Evolutionary conservation across 2,113 vertebrate genomes (phyloP).

Genomic region (Oxyura jamaicensis): DNA sequence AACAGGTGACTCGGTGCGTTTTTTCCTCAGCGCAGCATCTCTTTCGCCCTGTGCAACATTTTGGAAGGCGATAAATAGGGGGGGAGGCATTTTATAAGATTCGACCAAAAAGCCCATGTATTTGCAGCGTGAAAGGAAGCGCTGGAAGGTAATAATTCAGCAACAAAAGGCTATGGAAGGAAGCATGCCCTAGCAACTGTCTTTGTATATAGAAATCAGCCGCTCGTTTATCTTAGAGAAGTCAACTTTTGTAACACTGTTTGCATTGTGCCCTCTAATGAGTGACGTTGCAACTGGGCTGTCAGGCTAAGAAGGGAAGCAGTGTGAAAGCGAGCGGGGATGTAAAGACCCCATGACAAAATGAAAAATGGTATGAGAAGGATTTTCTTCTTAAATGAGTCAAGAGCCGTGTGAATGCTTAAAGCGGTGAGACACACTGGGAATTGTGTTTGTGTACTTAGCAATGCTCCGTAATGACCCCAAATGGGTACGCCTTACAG

Average conservation of each 20-base stretch:
- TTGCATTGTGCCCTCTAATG: constrained; percentile 70
- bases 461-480: constrained; percentile 44
- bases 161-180: constrained; percentile 71
- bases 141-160: constrained; percentile 69
- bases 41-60: constrained; percentile 13
- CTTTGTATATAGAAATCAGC: constrained; percentile 72
- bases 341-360: constrained; percentile 60
- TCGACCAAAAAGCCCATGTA: not conserved
- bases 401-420: constrained; percentile 46
- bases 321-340: constrained; percentile 64
- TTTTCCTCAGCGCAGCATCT: not conserved
- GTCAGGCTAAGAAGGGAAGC: constrained; percentile 63
- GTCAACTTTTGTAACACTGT: constrained; percentile 76
- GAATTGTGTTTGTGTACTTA: constrained; percentile 73
- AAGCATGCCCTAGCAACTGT: constrained; percentile 78
- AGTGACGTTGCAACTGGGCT: constrained; percentile 62
- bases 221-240: constrained; percentile 78
- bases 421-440: constrained; percentile 23
- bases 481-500: constrained; percentile 13
- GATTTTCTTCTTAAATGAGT: constrained; percentile 60
- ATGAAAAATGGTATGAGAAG: constrained; percentile 72
- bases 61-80: not conserved
- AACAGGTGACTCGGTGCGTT: constrained; percentile 33
- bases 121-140: constrained; percentile 66
- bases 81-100: constrained; percentile 32